Conservation (phyloP, 2,113 vertebrate genomes). For the Phalacrocorax carbo region DNA sequence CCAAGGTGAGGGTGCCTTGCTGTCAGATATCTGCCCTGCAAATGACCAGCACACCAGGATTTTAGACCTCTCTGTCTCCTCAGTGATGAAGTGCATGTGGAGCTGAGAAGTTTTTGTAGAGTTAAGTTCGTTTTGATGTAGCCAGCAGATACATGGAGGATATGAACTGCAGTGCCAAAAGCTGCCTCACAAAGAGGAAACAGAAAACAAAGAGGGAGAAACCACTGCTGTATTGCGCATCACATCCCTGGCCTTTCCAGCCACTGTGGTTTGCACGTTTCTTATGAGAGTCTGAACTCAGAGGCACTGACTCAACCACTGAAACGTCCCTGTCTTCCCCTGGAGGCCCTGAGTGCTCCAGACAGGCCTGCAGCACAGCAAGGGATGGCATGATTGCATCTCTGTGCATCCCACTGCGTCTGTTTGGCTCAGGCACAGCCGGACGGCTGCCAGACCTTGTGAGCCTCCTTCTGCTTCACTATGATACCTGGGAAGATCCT, state of each 20-base stretch:
- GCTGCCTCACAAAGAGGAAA: neutral
- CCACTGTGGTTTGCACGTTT: neutral
- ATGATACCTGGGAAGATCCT: neutral
- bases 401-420: neutral
- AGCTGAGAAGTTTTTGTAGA: neutral
- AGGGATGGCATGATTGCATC: neutral
- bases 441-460: neutral
- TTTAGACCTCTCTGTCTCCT: neutral
- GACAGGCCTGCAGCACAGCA: neutral
- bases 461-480: neutral
- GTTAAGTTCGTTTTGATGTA: neutral
- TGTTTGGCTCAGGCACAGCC: neutral
- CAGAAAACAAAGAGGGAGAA: neutral
- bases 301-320: neutral
- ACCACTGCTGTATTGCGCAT: neutral
- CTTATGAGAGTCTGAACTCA: neutral
- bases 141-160: neutral
- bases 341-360: neutral
- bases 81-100: neutral
- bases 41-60: rapidly evolving
- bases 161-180: neutral
- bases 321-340: neutral
- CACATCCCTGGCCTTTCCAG: neutral
- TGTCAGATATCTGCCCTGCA: neutral
- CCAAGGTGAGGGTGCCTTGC: neutral